A percentile compares a stretch with the other conserved stretches of the same genome.
phyloP scores from a whole-genome alignment of 1,140 invertebrate genomes.

The Acromyrmex echinatior region DNA sequence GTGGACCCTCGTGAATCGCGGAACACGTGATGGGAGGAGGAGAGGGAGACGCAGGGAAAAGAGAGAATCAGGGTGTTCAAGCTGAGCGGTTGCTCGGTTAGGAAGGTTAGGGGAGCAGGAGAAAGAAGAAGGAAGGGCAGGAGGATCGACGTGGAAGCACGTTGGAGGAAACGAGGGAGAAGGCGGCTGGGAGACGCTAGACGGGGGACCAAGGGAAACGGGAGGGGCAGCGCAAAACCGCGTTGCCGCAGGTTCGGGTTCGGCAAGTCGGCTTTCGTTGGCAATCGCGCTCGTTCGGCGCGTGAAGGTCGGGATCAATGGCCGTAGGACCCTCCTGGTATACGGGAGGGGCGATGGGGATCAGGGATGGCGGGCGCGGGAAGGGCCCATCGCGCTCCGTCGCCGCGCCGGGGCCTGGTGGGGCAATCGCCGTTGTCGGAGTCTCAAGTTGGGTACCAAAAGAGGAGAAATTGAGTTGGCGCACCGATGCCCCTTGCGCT shows the following conservation, averaged over 20 bases:
- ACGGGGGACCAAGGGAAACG: conserved; percentile 37
- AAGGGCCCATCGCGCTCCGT: conserved; percentile 62
- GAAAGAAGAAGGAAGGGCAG: conserved; percentile 71
- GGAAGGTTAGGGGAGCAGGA: conserved; percentile 64
- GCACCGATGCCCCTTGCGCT: conserved; percentile 74
- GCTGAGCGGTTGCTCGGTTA: conserved; percentile 60
- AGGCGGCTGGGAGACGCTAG: neutral
- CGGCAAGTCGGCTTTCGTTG: conserved; percentile 83
- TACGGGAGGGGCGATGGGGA: conserved; percentile 58
- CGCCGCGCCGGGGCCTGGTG: conserved; percentile 63
- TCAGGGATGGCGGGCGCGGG: conserved; percentile 47
- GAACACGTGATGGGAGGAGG: conserved; percentile 66
- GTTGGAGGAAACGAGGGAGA: conserved; percentile 64
- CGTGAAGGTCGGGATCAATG: conserved; percentile 87
- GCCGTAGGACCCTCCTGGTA: conserved; percentile 85
- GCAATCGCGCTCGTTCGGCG: conserved; percentile 86
- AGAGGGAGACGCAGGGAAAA: conserved; percentile 4
- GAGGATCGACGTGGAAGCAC: conserved; percentile 65
- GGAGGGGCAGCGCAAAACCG: conserved; percentile 63
- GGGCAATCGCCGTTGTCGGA: conserved; percentile 69
- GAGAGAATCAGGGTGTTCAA: conserved; percentile 52
- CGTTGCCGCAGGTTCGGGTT: conserved; percentile 78
- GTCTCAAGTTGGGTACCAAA: conserved; percentile 86
- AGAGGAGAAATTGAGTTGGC: conserved; percentile 87
- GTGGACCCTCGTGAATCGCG: conserved; percentile 73